Evolutionary conservation across 2,888 invertebrate species (phyloP).

Genomic region (Andrena trimmerana): DNA sequence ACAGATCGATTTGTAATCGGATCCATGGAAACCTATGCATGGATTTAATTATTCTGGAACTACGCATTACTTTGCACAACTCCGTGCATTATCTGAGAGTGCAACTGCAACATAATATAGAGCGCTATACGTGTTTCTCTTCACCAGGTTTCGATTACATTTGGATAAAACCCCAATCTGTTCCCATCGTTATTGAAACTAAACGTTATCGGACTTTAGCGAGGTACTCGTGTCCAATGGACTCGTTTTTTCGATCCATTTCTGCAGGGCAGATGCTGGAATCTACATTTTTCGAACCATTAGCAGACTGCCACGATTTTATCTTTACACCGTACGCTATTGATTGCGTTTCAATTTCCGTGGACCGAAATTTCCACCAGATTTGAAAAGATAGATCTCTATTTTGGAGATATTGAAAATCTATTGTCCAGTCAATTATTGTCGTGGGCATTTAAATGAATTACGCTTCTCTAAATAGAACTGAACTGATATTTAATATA

Average conservation of each 20-base stretch:
- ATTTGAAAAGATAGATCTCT: not conserved
- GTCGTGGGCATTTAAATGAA: too few relatives aligned
- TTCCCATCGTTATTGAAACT: constrained; percentile 11
- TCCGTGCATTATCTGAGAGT: not conserved
- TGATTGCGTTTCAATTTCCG: constrained; percentile 37
- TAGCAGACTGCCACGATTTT: constrained; percentile 20
- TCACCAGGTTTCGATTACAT: not conserved
- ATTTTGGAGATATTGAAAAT: not conserved
- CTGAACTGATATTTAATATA: too few relatives aligned
- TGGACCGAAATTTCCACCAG: not conserved
- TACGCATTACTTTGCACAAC: not conserved
- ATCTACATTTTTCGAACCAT: constrained; percentile 19
- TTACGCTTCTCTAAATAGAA: too few relatives aligned
- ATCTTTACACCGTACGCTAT: not conserved
- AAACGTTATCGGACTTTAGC: not conserved
- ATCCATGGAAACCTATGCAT: constrained; percentile 12
- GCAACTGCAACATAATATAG: not conserved
- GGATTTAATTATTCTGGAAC: constrained; percentile 41
- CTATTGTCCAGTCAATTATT: too few relatives aligned
- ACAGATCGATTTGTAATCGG: constrained; percentile 2
- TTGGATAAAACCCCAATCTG: not conserved
- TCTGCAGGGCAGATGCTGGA: not conserved
- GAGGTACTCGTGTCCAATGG: not conserved
- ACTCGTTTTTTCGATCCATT: not conserved
- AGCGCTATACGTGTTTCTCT: not conserved